A percentile compares a stretch with the other conserved stretches of the same genome.
Conservation (phyloP, 2,113 vertebrate genomes). For the Nerophis lumbriciformis region DNA sequence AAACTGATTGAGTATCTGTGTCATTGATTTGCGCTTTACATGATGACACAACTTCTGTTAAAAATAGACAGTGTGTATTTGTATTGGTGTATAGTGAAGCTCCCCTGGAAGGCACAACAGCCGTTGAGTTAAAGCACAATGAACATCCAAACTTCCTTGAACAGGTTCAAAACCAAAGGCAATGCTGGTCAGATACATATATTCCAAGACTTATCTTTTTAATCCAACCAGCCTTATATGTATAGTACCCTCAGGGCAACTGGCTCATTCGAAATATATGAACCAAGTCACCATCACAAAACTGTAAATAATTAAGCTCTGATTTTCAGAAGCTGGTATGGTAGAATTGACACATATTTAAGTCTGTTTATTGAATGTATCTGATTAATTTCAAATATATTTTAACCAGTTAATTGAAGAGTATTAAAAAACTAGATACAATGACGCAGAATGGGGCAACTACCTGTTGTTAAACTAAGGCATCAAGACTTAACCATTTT, state of each 20-base stretch:
- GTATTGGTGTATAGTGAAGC: neutral
- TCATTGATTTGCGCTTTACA: neutral
- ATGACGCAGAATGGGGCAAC: no score
- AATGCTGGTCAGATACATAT: neutral
- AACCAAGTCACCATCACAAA: neutral
- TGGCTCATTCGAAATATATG: neutral
- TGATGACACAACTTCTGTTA: neutral
- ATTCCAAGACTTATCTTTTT: neutral
- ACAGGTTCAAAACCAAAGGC: neutral
- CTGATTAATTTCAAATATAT: neutral
- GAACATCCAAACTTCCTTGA: neutral
- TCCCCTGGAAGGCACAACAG: neutral
- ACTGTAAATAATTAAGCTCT: no score
- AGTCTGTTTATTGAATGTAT: neutral
- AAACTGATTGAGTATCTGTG: neutral
- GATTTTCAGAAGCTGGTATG: no score
- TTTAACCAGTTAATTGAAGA: no score
- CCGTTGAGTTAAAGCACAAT: constrained; percentile 1
- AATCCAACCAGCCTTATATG: constrained; percentile 1
- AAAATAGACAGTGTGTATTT: constrained; percentile 1
- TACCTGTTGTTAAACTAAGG: no score
- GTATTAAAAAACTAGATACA: no score
- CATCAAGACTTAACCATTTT: no score
- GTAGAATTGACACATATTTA: neutral
- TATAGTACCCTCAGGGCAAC: neutral